Evolutionary conservation across 2,797 vertebrate genomes (phyloP).

Genomic region (Capromys pilorides): DNA sequence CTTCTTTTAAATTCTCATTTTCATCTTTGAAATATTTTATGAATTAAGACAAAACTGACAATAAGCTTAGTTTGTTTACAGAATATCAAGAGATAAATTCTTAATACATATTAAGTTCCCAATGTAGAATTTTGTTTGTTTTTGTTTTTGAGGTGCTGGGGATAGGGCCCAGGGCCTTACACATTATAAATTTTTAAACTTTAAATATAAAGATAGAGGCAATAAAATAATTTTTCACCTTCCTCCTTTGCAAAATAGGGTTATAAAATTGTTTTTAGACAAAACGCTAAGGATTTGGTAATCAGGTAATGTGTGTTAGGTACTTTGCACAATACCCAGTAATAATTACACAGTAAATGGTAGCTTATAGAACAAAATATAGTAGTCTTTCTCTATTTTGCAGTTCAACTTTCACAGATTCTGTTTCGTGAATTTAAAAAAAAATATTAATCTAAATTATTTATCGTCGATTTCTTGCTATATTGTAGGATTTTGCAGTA

Average conservation of each 20-base stretch:
- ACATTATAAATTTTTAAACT: not conserved
- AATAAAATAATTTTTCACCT: not conserved
- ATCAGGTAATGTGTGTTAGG: not conserved
- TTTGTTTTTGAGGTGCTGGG: not conserved
- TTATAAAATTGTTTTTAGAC: not conserved
- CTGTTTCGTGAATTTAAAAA: no score
- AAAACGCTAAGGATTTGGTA: not conserved
- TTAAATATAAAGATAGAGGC: not conserved
- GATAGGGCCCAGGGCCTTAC: not conserved
- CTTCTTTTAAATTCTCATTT: not conserved
- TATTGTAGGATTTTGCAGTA: no score
- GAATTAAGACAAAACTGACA: not conserved
- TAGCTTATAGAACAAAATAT: not conserved
- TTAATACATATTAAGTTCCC: not conserved
- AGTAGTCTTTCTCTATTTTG: no score
- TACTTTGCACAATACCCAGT: not conserved
- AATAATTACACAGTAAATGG: not conserved
- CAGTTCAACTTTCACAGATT: no score
- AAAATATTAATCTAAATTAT: no score
- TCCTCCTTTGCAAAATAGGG: not conserved
- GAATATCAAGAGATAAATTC: slow-evolving; percentile 16
- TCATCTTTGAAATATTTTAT: not conserved
- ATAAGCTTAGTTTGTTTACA: not conserved
- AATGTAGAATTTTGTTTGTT: not conserved
- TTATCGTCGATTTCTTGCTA: no score